A percentile compares a stretch with the other conserved stretches of the same genome.
These are phyloP conservation scores for Cephalophus harveyi DNA, from an alignment of 2,113 vertebrate genomes.

Conservation along the genomic window DNA sequence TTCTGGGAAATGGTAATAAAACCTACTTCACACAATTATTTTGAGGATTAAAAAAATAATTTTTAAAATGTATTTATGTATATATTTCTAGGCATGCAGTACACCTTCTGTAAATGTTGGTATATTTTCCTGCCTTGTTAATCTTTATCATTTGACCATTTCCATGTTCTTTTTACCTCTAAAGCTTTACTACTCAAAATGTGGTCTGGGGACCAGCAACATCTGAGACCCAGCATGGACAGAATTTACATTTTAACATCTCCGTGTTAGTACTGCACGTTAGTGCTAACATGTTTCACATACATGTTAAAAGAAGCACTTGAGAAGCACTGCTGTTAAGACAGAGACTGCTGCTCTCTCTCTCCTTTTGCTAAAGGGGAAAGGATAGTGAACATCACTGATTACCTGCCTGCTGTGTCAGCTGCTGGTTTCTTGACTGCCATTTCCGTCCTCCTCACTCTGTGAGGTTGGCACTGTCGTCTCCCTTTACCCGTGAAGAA, in stretches of 20 bases:
- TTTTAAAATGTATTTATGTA: background rate
- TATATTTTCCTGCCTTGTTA: background rate
- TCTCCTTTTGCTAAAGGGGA: background rate
- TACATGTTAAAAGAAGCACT: background rate
- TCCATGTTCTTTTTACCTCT: background rate
- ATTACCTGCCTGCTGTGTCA: background rate
- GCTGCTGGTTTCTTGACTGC: background rate
- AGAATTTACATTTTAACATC: background rate
- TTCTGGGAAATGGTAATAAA: background rate
- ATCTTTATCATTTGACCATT: background rate
- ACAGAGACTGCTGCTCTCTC: background rate
- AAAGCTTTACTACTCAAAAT: background rate
- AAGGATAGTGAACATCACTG: background rate
- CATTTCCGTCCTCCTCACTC: background rate
- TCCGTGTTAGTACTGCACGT: background rate
- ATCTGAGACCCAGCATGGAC: background rate
- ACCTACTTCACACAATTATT: background rate
- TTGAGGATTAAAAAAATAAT: background rate
- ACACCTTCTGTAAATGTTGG: background rate
- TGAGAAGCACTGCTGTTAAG: background rate
- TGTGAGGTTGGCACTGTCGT: background rate
- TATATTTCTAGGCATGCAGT: background rate
- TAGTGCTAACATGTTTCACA: background rate
- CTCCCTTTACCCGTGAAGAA: background rate
- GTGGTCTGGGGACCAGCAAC: background rate